Conservation (phyloP, 2,113 vertebrate species). For the Marmota monax region DNA sequence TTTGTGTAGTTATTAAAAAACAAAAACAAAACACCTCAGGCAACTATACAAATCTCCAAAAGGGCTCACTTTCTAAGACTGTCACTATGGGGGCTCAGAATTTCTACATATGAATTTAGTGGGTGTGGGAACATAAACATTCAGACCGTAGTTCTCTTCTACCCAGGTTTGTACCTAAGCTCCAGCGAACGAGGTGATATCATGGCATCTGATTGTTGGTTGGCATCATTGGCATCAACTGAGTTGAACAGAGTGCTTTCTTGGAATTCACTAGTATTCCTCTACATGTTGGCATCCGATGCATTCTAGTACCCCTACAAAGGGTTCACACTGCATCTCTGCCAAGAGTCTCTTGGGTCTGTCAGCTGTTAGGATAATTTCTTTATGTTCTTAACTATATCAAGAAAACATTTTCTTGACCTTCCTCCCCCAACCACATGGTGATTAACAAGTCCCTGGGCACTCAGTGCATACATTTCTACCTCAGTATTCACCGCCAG, state of each 20-base stretch:
- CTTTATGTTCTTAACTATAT: not conserved
- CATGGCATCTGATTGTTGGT: not conserved
- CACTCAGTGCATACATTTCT: not conserved
- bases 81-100: not conserved
- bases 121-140: not conserved
- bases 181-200: not conserved
- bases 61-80: not conserved
- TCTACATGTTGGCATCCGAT: not conserved
- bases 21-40: no score
- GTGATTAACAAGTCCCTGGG: not conserved
- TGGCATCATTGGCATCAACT: not conserved
- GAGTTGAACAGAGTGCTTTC: not conserved
- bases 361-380: not conserved
- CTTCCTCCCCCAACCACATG: not conserved
- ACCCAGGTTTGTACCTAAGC: not conserved
- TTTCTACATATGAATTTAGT: not conserved
- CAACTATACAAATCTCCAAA: not conserved
- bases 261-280: not conserved
- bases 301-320: not conserved
- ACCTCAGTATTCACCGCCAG: not conserved
- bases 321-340: not conserved
- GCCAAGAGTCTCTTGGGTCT: not conserved
- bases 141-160: not conserved
- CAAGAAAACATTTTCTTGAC: not conserved
- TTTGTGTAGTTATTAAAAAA: no score